Base-by-base conservation (phyloP, 1,140 invertebrate species). In the Triops cancriformis region DNA sequence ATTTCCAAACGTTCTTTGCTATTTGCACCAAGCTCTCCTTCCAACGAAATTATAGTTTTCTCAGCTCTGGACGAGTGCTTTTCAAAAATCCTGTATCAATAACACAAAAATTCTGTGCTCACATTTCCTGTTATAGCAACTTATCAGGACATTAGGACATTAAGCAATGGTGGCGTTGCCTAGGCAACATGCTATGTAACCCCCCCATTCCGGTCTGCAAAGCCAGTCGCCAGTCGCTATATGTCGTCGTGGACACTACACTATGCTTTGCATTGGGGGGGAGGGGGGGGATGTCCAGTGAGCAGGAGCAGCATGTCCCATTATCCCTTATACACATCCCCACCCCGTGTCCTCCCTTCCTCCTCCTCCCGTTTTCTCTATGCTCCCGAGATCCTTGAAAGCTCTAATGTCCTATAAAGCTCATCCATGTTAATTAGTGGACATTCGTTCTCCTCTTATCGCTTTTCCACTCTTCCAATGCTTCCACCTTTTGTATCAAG, bases 111-210 rank as follows among this genome's bases (percentile, higher is more conserved):
- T 18, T 64, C 23, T 64, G 18, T 64, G 18, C 51, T 23, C 9
- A 7, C 23, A 23, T 64, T 64, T 64, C 51, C 18, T 64, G 51
- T 18, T 64, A 64, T 14, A 23, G 51, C 51, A 64, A 64, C 51
- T 64, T 18, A 64, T 64, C 51, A n/a, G 51, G 51, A 64, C 51
- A 64, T 64, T 64, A 64, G 51, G 51, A 64, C 51, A 64, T 64
- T 64, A 64, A 64, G 51, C 51, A 64, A 64, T 64, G 51, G 51
- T 64, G 51, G 10, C 51, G 51, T 64, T 64, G 51, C 51, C 51
- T 64, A 64, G 51, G 51, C 14, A 64, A 64, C 51, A 23, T 64
- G 14, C n/a, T 23, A 3, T 18, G 51, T 64, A n/a, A 6, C 18
- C 23, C 3, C 51, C 51, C 51, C 51, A 4, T n/a, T n/a, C 45